Base-by-base conservation (phyloP, 2,888 invertebrate genomes). In the Cheilosia variabilis region DNA sequence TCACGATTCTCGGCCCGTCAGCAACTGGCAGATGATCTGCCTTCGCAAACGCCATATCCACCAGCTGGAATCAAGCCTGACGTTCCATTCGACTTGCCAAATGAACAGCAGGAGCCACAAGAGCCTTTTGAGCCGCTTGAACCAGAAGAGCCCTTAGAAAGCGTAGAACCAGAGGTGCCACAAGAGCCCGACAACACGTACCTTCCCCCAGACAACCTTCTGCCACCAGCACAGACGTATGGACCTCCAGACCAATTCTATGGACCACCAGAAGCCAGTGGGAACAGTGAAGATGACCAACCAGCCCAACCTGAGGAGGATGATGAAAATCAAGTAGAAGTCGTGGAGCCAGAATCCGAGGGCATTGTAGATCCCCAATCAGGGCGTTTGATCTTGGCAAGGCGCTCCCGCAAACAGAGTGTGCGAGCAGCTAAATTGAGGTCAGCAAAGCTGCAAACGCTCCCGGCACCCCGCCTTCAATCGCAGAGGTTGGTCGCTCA, bases 1-100 rank as follows among this genome's bases (percentile, higher is more conserved):
- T 66, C 76, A 1, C 66, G 45, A 53, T 63, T 81, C 9, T 72
- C 17, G 1, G 86, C 76, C 5, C 53, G 86, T 1, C 86, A 86
- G 68, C 72, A 81, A n/a, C 27, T 76, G 4, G 80, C 19, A 13
- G 79, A 53, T 5, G 75, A 71, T 41, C 60, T 71, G 24, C 24
- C 73, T 22, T 57, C 79, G 31, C 75, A 60, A 9, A 80, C 86
- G 0, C 86, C 86, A 22, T 86, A 86, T 41, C 86, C 86, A 9
- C 81, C 86, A 63, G 60, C 86, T 31, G 86, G 86, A 60, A 76
- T 86, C 7, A 69, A 50, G 13, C 84, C 84, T 1, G 71, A 72
- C 2, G 58, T 80, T 55, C 84, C 80, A 37, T 86, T 86, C 13
- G 79, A 86, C 10, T 57, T 86, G 43, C 84, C 84, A 4, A 86